These are phyloP conservation scores for Pantala flavescens DNA, from an alignment of 1,140 invertebrate species.

Conservation along the genomic window DNA sequence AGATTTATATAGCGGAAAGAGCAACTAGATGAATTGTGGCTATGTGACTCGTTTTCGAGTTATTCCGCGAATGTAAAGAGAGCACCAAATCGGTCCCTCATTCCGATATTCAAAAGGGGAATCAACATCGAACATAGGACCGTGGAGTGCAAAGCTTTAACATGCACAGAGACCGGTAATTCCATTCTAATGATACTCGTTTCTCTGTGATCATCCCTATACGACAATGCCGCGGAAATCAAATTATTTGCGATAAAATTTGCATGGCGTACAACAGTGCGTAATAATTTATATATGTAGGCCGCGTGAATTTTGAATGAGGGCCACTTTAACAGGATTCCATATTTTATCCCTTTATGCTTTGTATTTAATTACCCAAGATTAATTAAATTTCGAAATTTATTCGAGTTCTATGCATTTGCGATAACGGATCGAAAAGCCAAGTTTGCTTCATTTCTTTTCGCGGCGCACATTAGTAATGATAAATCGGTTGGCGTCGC, in stretches of 20 bases:
- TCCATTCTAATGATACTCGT: not conserved
- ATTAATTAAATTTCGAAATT: slow-evolving; percentile 2
- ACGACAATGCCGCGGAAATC: not conserved
- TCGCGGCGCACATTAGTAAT: not conserved
- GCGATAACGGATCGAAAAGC: not conserved
- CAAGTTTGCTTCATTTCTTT: slow-evolving; percentile 7
- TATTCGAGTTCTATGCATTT: not conserved
- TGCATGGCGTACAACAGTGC: not conserved
- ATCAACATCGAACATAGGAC: too few species aligned
- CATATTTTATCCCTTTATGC: slow-evolving; percentile 6
- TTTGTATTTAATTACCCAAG: not conserved
- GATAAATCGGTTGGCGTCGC: not conserved
- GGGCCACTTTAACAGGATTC: not conserved
- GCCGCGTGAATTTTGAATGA: not conserved
- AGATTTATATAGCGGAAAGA: too few species aligned
- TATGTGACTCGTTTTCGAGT: too few species aligned
- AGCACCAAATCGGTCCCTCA: too few species aligned
- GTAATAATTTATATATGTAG: slow-evolving; percentile 5
- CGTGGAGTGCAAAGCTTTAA: too few species aligned
- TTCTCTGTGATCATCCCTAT: not conserved
- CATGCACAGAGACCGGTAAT: too few species aligned
- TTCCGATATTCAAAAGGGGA: too few species aligned
- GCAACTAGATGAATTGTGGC: too few species aligned
- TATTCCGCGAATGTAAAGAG: too few species aligned
- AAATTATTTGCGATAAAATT: slow-evolving; percentile 5